Evolutionary conservation across 2,113 vertebrate genomes (phyloP).

Genomic region (Loxodonta africana): DNA sequence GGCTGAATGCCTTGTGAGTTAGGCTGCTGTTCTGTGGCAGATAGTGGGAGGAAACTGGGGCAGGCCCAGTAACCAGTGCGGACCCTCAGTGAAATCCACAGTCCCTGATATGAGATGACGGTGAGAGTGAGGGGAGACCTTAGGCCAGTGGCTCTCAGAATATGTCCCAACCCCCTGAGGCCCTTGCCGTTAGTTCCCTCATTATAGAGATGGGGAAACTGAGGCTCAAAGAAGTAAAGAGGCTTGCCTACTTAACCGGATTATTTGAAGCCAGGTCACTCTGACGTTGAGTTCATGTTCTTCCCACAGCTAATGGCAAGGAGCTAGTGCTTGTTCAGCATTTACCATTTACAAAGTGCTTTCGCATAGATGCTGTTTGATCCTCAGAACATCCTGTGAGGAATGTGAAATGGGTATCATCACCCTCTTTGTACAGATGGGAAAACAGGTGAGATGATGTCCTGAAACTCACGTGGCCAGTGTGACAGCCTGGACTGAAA

Average conservation of each 20-base stretch:
- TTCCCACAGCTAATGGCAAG: no score
- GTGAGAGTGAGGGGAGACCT: not conserved
- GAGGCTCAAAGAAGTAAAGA: not conserved
- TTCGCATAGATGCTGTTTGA: not conserved
- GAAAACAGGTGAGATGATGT: not conserved
- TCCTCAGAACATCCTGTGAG: not conserved
- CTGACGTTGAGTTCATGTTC: not conserved
- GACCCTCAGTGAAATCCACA: not conserved
- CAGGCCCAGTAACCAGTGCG: accelerated
- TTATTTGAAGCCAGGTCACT: not conserved
- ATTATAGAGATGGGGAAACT: not conserved
- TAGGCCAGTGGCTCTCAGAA: not conserved
- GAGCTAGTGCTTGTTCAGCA: not conserved
- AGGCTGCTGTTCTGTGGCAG: not conserved
- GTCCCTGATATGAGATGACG: not conserved
- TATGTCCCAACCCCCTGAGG: not conserved
- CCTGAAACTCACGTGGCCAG: not conserved
- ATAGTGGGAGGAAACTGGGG: not conserved
- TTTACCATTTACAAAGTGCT: not conserved
- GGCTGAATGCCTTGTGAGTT: not conserved
- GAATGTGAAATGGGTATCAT: not conserved
- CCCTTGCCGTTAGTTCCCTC: not conserved
- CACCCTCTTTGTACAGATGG: not conserved
- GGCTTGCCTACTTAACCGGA: not conserved
- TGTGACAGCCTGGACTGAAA: not conserved